These are phyloP conservation scores for Polia nebulosa DNA, from an alignment of 2,888 invertebrate genomes.

Conservation along the genomic window DNA sequence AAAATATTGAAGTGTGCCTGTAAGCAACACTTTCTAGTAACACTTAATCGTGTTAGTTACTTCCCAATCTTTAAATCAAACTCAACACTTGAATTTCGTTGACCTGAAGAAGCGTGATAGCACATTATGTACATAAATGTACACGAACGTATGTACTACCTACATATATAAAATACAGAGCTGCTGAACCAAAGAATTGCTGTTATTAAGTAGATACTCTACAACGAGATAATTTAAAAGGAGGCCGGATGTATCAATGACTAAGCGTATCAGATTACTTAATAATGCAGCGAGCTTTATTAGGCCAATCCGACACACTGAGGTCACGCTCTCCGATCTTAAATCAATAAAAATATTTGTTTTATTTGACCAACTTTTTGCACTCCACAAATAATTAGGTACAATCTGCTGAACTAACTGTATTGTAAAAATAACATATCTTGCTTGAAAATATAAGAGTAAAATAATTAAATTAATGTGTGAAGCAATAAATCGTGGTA, in stretches of 20 bases:
- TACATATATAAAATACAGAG: conserved; percentile 15
- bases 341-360: conserved; percentile 51
- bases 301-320: conserved; percentile 61
- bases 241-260: conserved; percentile 77
- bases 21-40: too few relatives aligned
- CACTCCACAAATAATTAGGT: conserved; percentile 22
- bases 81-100: neutral
- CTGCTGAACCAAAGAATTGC: conserved; percentile 58
- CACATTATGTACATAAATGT: conserved; percentile 6
- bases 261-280: conserved; percentile 76
- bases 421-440: conserved; percentile 51
- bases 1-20: neutral
- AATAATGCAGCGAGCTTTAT: conserved; percentile 68
- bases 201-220: conserved; percentile 55
- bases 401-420: conserved; percentile 25
- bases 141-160: neutral
- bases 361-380: conserved; percentile 26
- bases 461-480: conserved; percentile 80
- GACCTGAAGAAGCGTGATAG: neutral
- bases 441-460: conserved; percentile 56
- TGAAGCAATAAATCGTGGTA: conserved; percentile 82
- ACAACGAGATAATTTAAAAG: conserved; percentile 71
- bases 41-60: neutral
- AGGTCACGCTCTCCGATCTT: conserved; percentile 56
- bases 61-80: neutral